phyloP scores from a whole-genome alignment of 2,888 invertebrate species.

The Sphaerophoria taeniata region DNA sequence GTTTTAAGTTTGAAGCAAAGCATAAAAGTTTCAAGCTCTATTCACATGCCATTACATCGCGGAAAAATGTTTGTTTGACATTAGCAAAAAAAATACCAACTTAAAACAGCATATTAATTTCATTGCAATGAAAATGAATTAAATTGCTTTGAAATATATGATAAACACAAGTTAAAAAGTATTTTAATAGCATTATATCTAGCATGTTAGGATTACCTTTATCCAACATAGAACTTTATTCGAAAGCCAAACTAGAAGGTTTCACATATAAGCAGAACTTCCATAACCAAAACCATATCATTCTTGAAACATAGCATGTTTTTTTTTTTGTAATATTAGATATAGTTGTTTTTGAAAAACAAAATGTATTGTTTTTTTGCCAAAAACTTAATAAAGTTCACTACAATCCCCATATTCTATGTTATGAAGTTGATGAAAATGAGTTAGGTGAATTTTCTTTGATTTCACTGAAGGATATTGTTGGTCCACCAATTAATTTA shows the following conservation, averaged over 20 bases:
- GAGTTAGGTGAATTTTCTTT: conserved; percentile 36
- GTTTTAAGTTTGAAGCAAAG: conserved; percentile 76
- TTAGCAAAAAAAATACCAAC: conserved; percentile 75
- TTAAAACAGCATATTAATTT: conserved; percentile 72
- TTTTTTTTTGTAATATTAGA: conserved; percentile 50
- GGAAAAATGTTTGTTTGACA: conserved; percentile 76
- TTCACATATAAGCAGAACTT: conserved; percentile 45
- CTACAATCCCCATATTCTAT: too few species aligned
- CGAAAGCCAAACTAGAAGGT: conserved; percentile 40
- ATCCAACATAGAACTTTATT: conserved; percentile 49
- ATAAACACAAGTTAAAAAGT: conserved; percentile 50
- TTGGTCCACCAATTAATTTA: conserved; percentile 48
- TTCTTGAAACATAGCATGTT: conserved; percentile 47
- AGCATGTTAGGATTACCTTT: background rate
- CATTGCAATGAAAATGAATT: background rate
- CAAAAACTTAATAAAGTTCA: conserved; percentile 36
- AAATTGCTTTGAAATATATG: conserved; percentile 28
- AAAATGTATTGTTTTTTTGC: conserved; percentile 36
- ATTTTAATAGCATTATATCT: conserved; percentile 52
- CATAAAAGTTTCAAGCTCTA: conserved; percentile 75
- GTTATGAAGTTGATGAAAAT: conserved; percentile 40
- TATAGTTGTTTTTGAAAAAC: conserved; percentile 30
- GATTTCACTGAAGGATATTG: conserved; percentile 30
- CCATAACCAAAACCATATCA: conserved; percentile 56
- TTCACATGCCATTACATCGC: conserved; percentile 76